Percentiles rank a stretch among this genome's conserved stretches.
These are phyloP conservation scores for Pristionchus japonicus DNA, from an alignment of 2,888 invertebrate species.

Conservation along the genomic window DNA sequence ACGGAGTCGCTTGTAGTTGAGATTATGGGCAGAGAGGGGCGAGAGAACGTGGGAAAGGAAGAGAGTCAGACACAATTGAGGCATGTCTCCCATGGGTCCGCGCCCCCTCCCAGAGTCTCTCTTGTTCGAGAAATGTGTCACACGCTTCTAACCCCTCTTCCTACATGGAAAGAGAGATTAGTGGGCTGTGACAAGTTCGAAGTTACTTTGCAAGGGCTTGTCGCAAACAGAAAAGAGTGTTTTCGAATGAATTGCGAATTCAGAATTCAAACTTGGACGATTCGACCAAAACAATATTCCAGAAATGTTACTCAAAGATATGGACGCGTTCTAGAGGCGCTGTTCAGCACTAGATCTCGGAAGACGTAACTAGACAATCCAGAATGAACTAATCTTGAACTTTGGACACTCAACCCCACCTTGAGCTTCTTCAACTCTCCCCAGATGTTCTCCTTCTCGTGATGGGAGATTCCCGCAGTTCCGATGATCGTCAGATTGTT, in stretches of 20 bases:
- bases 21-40: slow-evolving; percentile 15
- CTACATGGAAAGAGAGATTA: background rate
- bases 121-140: slow-evolving; percentile 39
- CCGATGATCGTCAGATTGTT: slow-evolving; percentile 63
- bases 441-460: slow-evolving; percentile 68
- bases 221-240: background rate
- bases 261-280: background rate
- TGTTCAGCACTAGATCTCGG: too few species aligned
- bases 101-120: background rate
- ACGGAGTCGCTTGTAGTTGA: background rate
- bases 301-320: too few species aligned
- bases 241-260: background rate
- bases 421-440: slow-evolving; percentile 69
- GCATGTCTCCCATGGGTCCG: background rate
- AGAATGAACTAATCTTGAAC: too few species aligned
- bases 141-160: background rate
- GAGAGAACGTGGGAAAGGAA: slow-evolving; percentile 5
- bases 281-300: too few species aligned
- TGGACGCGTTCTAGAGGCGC: too few species aligned
- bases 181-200: slow-evolving; percentile 18
- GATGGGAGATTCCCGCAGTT: slow-evolving; percentile 70
- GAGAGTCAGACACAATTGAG: slow-evolving; percentile 34
- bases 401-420: too few species aligned
- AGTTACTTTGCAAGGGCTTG: background rate
- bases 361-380: too few species aligned